Conservation (phyloP, 2,888 invertebrate genomes). For the Lysandra bellargus region DNA sequence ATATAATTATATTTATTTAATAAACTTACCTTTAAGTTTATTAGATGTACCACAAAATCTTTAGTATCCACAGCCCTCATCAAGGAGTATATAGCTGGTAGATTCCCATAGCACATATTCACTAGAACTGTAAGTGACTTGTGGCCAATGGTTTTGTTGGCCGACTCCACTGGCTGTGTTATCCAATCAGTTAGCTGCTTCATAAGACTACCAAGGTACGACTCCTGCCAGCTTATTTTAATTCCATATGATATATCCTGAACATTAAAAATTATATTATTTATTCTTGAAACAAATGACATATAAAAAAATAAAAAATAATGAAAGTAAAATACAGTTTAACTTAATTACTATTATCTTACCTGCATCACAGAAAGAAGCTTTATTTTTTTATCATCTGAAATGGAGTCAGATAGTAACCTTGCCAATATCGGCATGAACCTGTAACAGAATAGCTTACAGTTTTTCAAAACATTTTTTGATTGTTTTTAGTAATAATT, state of each 20-base stretch:
- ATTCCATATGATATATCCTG: slow-evolving; percentile 90
- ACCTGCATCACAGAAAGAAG: slow-evolving; percentile 84
- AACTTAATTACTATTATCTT: slow-evolving; percentile 34
- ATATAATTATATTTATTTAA: background rate
- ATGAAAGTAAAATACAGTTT: too few relatives aligned
- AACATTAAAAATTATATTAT: slow-evolving; percentile 41
- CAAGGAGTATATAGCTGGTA: slow-evolving; percentile 86
- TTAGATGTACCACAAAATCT: slow-evolving; percentile 82
- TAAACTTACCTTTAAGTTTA: slow-evolving; percentile 79
- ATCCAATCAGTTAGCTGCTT: slow-evolving; percentile 85
- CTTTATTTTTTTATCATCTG: slow-evolving; percentile 82
- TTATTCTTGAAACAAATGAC: too few relatives aligned
- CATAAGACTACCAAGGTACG: slow-evolving; percentile 85
- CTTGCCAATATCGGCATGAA: slow-evolving; percentile 84
- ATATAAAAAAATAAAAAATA: too few relatives aligned
- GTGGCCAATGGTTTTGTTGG: slow-evolving; percentile 69
- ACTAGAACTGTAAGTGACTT: slow-evolving; percentile 85
- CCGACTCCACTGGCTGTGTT: slow-evolving; percentile 70
- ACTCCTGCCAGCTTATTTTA: slow-evolving; percentile 89
- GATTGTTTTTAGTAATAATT: too few relatives aligned
- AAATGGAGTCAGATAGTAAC: slow-evolving; percentile 81
- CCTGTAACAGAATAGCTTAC: slow-evolving; percentile 55
- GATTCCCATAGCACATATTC: slow-evolving; percentile 89
- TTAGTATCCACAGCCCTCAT: slow-evolving; percentile 87
- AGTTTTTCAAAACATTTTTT: background rate